phyloP scores from a whole-genome alignment of 2,113 vertebrate species.

The Orycteropus afer region DNA sequence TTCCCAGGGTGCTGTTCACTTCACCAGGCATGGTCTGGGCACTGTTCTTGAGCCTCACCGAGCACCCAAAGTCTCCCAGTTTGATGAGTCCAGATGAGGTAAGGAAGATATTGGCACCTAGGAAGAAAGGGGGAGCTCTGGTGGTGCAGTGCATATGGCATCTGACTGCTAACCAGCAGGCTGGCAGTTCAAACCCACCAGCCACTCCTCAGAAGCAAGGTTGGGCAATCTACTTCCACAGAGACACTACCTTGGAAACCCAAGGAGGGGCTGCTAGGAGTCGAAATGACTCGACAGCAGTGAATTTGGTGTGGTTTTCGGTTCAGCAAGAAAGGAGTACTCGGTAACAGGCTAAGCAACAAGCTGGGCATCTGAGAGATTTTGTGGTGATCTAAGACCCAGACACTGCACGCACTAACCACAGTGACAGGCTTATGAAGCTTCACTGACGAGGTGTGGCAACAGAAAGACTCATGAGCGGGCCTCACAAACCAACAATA shows the following conservation, averaged over 20 bases:
- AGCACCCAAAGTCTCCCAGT: slow-evolving; percentile 98
- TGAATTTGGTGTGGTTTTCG: too few relatives aligned
- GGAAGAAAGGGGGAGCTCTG: too few relatives aligned
- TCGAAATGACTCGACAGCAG: too few relatives aligned
- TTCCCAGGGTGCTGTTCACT: slow-evolving; percentile 98
- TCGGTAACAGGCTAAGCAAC: too few relatives aligned
- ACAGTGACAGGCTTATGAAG: neutral
- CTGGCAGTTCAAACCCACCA: too few relatives aligned
- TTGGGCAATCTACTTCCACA: too few relatives aligned
- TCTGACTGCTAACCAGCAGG: too few relatives aligned
- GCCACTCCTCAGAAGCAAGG: too few relatives aligned
- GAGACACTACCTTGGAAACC: too few relatives aligned
- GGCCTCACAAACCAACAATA: neutral
- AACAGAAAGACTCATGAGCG: neutral
- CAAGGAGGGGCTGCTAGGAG: too few relatives aligned
- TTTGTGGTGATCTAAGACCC: rapidly evolving
- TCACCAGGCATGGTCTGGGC: slow-evolving; percentile 99
- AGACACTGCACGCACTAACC: neutral
- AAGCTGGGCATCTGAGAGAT: rapidly evolving
- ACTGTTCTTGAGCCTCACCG: slow-evolving; percentile 98
- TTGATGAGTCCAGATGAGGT: slow-evolving; percentile 98
- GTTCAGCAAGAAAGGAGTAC: too few relatives aligned
- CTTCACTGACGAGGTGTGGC: neutral
- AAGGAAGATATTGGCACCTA: slow-evolving; percentile 99
- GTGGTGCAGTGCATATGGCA: too few relatives aligned